Evolutionary conservation across 2,888 invertebrate species (phyloP).

Genomic region (Tachystola acroxantha): DNA sequence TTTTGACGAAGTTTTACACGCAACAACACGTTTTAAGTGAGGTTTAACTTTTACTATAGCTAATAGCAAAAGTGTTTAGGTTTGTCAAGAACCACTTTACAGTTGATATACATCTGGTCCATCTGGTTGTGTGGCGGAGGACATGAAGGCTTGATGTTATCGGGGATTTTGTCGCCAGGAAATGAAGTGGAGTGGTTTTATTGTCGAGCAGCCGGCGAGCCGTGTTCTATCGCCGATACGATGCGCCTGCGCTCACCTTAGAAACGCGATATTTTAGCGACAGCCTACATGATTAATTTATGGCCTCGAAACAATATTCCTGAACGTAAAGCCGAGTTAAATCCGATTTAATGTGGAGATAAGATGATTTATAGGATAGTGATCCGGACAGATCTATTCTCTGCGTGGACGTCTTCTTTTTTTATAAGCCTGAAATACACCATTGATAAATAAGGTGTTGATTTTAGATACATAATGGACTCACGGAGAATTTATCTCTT

Average conservation of each 20-base stretch:
- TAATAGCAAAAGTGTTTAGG: slow-evolving; percentile 14
- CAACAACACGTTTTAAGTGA: too few relatives aligned
- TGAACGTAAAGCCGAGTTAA: slow-evolving; percentile 49
- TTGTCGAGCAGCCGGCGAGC: slow-evolving; percentile 42
- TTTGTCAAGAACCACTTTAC: slow-evolving; percentile 25
- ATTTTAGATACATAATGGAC: too few relatives aligned
- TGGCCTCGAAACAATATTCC: slow-evolving; percentile 62
- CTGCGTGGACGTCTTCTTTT: slow-evolving; percentile 16
- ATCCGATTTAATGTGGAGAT: slow-evolving; percentile 67
- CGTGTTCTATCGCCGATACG: slow-evolving; percentile 56
- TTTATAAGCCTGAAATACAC: slow-evolving; percentile 9
- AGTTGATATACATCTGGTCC: slow-evolving; percentile 56
- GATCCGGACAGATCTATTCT: slow-evolving; percentile 32
- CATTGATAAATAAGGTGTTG: neutral
- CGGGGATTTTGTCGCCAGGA: slow-evolving; percentile 72
- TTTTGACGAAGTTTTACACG: too few relatives aligned
- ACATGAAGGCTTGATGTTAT: slow-evolving; percentile 64
- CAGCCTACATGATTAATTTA: slow-evolving; percentile 77
- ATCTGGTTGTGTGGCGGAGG: slow-evolving; percentile 29
- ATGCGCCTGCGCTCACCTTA: slow-evolving; percentile 53
- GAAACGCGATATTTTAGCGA: slow-evolving; percentile 49
- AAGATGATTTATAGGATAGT: slow-evolving; percentile 64
- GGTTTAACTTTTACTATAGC: too few relatives aligned
- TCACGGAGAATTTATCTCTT: too few relatives aligned
- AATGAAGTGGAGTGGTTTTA: slow-evolving; percentile 58